Base-by-base conservation (phyloP, 1,140 invertebrate species). In the Bombus cullumanus region DNA sequence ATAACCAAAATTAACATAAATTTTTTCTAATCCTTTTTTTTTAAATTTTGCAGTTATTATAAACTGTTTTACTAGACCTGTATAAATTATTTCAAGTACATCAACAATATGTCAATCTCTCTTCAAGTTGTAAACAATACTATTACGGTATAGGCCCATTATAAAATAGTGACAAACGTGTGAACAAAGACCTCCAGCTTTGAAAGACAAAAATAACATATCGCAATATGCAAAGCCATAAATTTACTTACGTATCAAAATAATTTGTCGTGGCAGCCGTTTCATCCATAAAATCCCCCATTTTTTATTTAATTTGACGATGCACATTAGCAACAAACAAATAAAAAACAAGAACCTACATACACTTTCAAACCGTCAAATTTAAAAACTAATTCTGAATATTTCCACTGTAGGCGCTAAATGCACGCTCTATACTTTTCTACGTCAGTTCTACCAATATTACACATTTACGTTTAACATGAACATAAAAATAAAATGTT, bases 181-280 rank as follows among this genome's bases (percentile, higher is more conserved):
- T 5, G 15, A 43, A 86, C 25, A 34, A 47, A 41, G 15, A 59
- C 71, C 71, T 22, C 59, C 18, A 28, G 18, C 25, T 34, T 8
- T 31, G 31, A 15, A 37, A 59, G 25, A 47, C 6, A 59, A 72
- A 81, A 59, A 34, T 47, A 66, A 34, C 34, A 43, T 31, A 15
- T 9, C 6, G 28, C n/a, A 69, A 28, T 31, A 15, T 22, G 39
- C 13, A 37, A 53, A 57, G n/a, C 41, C 18, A 62, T 2, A 71
- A 31, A 64, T 69, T 22, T 89, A 94, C 94, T 94, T 80, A 94
- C 94, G 62, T 81, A 18, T 94, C 92, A 31, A 93, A 94, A 31
- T 77, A 90, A 76, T 93, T 90, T n/a, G 92, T 39, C 28, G 92
- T 91, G 57, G 86, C 86, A 15, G 80, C 80, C 2, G 93, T 94